These are phyloP conservation scores for Dasyurus viverrinus DNA, from an alignment of 2,113 vertebrate genomes.

Conservation along the genomic window DNA sequence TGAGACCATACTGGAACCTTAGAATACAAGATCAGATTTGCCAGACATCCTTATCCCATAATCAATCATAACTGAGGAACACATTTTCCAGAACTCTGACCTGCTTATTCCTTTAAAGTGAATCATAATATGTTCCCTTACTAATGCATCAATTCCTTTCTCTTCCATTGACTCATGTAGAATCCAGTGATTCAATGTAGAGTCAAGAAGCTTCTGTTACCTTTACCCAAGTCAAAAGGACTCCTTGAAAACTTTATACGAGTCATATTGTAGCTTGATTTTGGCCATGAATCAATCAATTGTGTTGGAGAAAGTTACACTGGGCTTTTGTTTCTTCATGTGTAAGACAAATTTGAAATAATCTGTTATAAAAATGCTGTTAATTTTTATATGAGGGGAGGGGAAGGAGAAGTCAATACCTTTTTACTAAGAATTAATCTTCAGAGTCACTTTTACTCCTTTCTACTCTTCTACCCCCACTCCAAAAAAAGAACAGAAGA, in stretches of 20 bases:
- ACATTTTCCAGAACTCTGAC: constrained; percentile 5
- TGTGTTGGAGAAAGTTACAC: neutral
- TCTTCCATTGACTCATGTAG: neutral
- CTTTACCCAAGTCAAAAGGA: constrained; percentile 28
- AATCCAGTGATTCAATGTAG: too few relatives aligned
- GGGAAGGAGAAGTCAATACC: neutral
- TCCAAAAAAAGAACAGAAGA: neutral
- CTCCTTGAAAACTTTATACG: neutral
- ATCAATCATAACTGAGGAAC: constrained; percentile 27
- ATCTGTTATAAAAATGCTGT: neutral
- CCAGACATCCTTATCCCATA: neutral
- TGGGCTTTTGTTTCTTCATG: neutral
- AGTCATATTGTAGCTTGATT: neutral
- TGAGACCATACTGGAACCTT: neutral
- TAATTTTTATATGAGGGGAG: neutral
- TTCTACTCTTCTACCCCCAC: too few relatives aligned
- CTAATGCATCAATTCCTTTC: neutral
- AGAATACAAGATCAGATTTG: neutral
- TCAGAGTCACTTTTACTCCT: neutral
- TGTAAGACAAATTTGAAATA: neutral
- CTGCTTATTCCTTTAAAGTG: constrained; percentile 1
- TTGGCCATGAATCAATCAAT: neutral
- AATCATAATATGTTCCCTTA: neutral
- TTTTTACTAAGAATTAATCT: neutral
- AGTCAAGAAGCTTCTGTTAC: neutral